phyloP scores from a whole-genome alignment of 2,113 vertebrate species.

The Grammomys dolichurus region DNA sequence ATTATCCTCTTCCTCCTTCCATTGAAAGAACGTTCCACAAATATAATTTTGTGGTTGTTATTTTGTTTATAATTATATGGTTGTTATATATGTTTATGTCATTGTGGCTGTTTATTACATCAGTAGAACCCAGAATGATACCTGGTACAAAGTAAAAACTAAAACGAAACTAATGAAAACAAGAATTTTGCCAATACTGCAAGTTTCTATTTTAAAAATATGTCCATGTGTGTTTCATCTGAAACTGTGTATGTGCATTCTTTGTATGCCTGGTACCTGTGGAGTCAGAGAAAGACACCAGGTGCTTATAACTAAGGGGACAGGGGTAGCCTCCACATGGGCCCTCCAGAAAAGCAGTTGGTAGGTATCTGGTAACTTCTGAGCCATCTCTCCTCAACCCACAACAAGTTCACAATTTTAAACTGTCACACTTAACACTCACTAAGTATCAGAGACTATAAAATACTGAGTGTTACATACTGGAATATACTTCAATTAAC shows the following conservation, averaged over 20 bases:
- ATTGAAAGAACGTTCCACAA: background rate
- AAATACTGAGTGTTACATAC: background rate
- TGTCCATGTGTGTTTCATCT: background rate
- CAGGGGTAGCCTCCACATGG: background rate
- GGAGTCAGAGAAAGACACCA: background rate
- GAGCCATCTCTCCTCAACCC: background rate
- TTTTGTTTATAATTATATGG: too few species aligned
- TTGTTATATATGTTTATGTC: background rate
- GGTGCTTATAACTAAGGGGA: background rate
- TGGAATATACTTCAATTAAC: background rate
- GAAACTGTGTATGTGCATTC: too few species aligned
- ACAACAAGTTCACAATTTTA: background rate
- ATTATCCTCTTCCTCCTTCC: background rate
- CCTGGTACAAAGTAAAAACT: background rate
- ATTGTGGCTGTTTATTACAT: background rate
- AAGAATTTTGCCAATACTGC: background rate
- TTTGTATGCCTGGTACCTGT: background rate
- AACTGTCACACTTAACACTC: background rate
- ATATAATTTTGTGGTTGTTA: background rate
- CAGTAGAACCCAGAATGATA: background rate
- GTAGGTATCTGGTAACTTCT: background rate
- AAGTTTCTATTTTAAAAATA: background rate
- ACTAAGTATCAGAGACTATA: background rate
- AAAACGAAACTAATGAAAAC: background rate
- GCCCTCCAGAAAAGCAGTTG: background rate